Evolutionary conservation across 2,888 invertebrate species (phyloP), one percentile per base, ranked within the genome.

Genomic region (Mythimna albipuncta): DNA sequence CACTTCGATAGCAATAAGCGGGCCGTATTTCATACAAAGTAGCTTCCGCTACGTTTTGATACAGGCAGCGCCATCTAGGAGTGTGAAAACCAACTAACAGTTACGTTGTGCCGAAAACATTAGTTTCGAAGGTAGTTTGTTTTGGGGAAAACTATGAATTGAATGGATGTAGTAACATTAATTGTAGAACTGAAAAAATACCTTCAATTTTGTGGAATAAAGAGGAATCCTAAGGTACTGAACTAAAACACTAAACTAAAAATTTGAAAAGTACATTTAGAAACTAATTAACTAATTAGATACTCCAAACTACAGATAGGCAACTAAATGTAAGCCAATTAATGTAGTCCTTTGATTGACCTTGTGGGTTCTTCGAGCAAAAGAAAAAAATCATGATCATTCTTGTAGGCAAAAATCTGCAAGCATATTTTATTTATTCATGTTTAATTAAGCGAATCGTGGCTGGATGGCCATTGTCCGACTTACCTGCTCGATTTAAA

Each of bases 401-500:
- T 81, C 69, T 84, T 84, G 75, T 77, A 77, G 68, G 74, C 70
- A 84, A 88, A 85, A 84, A 76, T 83, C 64, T 80, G 69, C 80
- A 80, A 75, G 66, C 79, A 81, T 73, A 76, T 88, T 89, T 93
- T 90, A 92, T 94, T 93, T 93, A 91, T 91, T 94, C 92, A 91
- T 93, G 92, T 94, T 93, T 95, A 95, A 95, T 95, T 94, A 94
- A 94, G 91, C 89, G 93, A 93, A 93, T 94, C 93, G 93, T 92
- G 92, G 91, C 90, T 89, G 90, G 92, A 93, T 92, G 92, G 90
- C 93, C 93, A 94, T 94, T 94, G 94, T 94, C 93, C 93, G 89
- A 93, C 94, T 94, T 94, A 94, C 94, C 94, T 94, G 93, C 89
- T 88, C 91, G 94, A 93, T 94, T 93, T 91, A 90, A 93, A 93